Conservation (phyloP, 2,113 vertebrate genomes). For the Limanda limanda region DNA sequence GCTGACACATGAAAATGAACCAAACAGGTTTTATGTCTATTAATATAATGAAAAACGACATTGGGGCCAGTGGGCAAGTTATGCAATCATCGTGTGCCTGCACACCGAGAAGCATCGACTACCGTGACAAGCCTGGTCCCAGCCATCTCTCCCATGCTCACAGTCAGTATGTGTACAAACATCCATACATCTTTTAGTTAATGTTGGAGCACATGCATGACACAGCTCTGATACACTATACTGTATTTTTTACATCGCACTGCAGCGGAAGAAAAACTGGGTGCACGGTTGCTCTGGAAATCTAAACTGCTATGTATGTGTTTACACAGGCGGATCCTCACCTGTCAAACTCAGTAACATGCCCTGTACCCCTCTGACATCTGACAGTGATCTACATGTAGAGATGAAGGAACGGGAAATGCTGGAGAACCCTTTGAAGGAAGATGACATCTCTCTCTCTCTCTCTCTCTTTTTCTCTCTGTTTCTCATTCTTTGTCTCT, state of each 20-base stretch:
- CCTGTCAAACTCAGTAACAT: slow-evolving; percentile 28
- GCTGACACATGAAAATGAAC: not conserved
- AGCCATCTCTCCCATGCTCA: not conserved
- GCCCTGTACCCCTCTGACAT: slow-evolving; percentile 40
- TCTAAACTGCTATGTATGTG: not conserved
- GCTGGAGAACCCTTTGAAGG: slow-evolving; percentile 27
- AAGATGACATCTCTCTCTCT: slow-evolving; percentile 16
- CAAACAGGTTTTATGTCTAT: not conserved
- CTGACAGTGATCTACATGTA: slow-evolving; percentile 58
- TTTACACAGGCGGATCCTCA: slow-evolving; percentile 23
- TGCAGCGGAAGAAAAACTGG: not conserved
- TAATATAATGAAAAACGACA: not conserved
- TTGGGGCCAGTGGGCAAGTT: not conserved
- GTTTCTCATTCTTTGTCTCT: no score
- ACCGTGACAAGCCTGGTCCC: not conserved
- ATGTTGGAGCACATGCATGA: not conserved
- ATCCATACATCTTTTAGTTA: not conserved
- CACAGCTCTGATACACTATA: not conserved
- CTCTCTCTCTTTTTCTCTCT: slow-evolving; percentile 15
- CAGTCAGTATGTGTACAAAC: not conserved
- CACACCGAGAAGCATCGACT: not conserved
- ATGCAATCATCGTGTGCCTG: not conserved
- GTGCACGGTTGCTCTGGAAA: slow-evolving; percentile 3
- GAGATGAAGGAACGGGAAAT: slow-evolving; percentile 31
- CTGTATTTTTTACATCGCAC: not conserved